Percentiles rank a stretch among this genome's conserved stretches.
Evolutionary conservation across 2,113 vertebrate species (phyloP).

Genomic region (Glaucomys volans): DNA sequence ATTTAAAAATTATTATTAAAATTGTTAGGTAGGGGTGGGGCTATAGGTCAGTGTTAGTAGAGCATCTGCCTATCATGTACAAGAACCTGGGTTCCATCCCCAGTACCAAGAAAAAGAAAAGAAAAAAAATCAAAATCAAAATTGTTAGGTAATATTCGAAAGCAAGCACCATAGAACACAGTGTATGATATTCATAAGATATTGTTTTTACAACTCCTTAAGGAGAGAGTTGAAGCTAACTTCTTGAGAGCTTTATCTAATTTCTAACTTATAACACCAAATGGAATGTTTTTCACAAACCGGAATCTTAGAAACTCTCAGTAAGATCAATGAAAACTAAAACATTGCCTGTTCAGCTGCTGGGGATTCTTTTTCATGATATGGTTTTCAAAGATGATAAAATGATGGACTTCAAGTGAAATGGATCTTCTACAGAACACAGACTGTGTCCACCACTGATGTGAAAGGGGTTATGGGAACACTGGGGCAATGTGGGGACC

Average conservation of each 20-base stretch:
- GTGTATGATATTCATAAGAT: background rate
- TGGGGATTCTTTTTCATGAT: background rate
- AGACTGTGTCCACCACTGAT: background rate
- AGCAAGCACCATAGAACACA: background rate
- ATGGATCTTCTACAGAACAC: background rate
- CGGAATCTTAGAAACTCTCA: background rate
- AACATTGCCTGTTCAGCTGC: background rate
- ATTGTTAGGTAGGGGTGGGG: no score
- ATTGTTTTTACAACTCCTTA: background rate
- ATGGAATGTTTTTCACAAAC: background rate
- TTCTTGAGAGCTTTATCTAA: background rate
- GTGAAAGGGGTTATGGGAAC: background rate
- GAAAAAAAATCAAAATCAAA: no score
- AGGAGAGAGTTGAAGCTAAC: background rate
- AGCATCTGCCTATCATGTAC: no score
- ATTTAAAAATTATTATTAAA: background rate
- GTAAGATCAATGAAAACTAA: slow-evolving; percentile 25
- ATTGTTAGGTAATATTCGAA: background rate
- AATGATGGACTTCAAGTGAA: background rate
- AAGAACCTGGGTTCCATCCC: no score
- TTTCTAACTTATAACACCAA: slow-evolving; percentile 2
- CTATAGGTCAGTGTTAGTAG: no score
- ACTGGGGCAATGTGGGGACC: background rate
- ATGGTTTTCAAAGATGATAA: slow-evolving; percentile 28
- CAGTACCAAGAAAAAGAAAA: no score